Base-by-base conservation (phyloP, 2,797 vertebrate species). In the Lagocephalus sceleratus region DNA sequence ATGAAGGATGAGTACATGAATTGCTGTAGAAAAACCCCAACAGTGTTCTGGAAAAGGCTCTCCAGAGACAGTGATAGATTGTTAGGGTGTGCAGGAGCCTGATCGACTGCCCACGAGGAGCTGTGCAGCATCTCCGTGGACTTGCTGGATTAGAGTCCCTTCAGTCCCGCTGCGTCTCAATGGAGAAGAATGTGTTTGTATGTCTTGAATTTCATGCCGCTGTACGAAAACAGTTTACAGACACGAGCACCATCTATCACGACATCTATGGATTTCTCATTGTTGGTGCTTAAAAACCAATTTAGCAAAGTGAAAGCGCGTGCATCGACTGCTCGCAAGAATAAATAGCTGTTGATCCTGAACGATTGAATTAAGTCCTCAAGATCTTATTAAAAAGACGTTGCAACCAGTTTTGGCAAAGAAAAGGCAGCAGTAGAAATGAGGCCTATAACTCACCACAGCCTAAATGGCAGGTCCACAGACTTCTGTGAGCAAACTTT, bases 51-150 rank as follows among this genome's bases (percentile, higher is more conserved):
- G 62, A 41, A 20, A 10, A 21, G 23, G 54, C 23, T 11, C 29
- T 5, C 3, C 54, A 2, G 57, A 48, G 71, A 60, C 78, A 64
- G 46, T 80, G 80, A 85, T 74, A 63, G 67, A 83, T 68, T 68
- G 69, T 49, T 48, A 55, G 26, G 59, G 20, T 46, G 63, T 64
- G 12, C 26, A 57, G 49, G 56, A 67, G 61, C 29, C 53, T 38
- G 56, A 62, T 64, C 20, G 51, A 49, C 41, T 43, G 32, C 44
- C 63, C 69, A 29, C 17, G 12, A 55, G 39, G 76, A 71, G 48
- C 32, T 12, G 38, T 45, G 60, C 29, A 17, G 43, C 5, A 20
- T 83, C 73, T 79, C 77, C 38, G 3, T 63, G 69, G 83, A 75
- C 5, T 2, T 21, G 14, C 32, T 57, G 66, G 68, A 79, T 77